These are phyloP conservation scores for Periophthalmus modestus DNA, from an alignment of 2,113 vertebrate species.

Conservation along the genomic window DNA sequence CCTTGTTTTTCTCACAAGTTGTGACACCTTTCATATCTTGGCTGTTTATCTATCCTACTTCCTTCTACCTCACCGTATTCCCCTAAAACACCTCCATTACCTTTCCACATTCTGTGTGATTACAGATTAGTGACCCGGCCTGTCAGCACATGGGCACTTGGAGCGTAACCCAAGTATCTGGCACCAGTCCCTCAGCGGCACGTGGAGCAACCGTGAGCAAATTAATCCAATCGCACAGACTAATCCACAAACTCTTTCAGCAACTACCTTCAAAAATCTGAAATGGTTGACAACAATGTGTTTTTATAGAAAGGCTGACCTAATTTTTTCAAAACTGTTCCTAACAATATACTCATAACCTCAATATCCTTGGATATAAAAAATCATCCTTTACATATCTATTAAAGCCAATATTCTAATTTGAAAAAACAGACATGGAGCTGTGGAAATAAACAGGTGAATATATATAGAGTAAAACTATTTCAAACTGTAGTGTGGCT, in stretches of 20 bases:
- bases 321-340: background rate
- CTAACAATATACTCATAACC: background rate
- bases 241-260: slow-evolving; percentile 24
- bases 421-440: too few species aligned
- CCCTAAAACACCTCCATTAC: background rate
- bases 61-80: background rate
- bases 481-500: background rate
- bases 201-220: slow-evolving; percentile 33
- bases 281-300: slow-evolving; percentile 15
- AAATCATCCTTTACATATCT: background rate
- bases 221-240: slow-evolving; percentile 37
- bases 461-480: background rate
- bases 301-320: slow-evolving; percentile 8
- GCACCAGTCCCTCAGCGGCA: slow-evolving; percentile 37
- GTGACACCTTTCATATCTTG: background rate
- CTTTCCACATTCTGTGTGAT: background rate
- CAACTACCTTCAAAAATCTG: background rate
- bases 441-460: too few species aligned
- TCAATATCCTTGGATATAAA: background rate
- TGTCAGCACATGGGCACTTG: slow-evolving; percentile 3
- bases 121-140: slow-evolving; percentile 1
- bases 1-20: background rate
- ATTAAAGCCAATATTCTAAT: background rate
- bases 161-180: slow-evolving; percentile 39
- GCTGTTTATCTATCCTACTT: background rate